phyloP scores from a whole-genome alignment of 2,797 vertebrate species.

The Numenius phaeopus region DNA sequence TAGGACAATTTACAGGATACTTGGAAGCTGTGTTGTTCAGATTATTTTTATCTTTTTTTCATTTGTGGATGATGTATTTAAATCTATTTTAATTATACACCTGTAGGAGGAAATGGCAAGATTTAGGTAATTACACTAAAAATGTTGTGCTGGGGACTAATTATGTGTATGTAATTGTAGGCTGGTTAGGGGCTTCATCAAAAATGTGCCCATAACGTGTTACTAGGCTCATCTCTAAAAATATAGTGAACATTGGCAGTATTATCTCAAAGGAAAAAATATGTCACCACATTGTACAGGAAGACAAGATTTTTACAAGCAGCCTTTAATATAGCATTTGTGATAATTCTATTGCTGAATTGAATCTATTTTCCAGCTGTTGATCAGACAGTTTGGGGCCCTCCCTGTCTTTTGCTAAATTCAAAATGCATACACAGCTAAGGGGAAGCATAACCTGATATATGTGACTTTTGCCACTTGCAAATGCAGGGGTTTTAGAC shows the following conservation, averaged over 20 bases:
- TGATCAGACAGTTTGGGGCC: background rate
- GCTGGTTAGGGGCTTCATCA: background rate
- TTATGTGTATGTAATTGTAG: background rate
- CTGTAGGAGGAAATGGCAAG: background rate
- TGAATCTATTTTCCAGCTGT: background rate
- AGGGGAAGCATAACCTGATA: background rate
- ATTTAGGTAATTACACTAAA: background rate
- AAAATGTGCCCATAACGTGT: background rate
- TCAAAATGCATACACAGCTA: background rate
- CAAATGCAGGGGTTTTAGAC: background rate
- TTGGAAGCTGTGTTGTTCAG: background rate
- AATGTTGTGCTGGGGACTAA: background rate
- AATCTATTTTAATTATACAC: background rate
- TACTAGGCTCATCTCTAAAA: background rate
- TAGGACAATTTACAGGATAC: background rate
- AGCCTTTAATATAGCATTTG: background rate
- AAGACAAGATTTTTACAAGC: background rate
- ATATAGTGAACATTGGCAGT: background rate
- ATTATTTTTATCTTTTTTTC: background rate
- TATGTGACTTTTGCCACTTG: background rate
- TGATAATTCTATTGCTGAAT: background rate
- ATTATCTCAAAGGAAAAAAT: background rate
- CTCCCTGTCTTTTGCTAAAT: background rate
- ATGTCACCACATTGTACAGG: rapidly evolving
- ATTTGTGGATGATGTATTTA: background rate